Conservation (phyloP, 2,113 vertebrate genomes). For the Cottus gobio region DNA sequence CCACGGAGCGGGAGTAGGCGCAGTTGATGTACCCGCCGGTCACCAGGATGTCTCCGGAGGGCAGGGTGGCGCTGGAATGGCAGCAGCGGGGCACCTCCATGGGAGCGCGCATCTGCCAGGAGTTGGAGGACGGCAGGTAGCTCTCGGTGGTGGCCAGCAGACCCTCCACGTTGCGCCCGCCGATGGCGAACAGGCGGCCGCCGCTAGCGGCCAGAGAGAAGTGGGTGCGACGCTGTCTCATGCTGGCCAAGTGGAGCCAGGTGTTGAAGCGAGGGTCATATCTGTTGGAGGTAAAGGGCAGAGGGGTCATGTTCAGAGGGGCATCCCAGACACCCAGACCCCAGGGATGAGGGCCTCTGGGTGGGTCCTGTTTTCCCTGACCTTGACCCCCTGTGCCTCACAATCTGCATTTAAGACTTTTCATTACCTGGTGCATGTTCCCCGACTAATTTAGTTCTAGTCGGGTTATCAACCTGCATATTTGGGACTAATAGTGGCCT, state of each 20-base stretch:
- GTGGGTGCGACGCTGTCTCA: conserved; percentile 87
- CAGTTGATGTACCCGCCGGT: conserved; percentile 87
- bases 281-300: conserved; percentile 61
- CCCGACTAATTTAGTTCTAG: neutral
- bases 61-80: conserved; percentile 83
- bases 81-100: conserved; percentile 88
- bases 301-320: neutral
- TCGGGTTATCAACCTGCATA: neutral
- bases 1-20: conserved; percentile 85
- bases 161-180: conserved; percentile 85
- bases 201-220: conserved; percentile 86
- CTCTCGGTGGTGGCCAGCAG: conserved; percentile 84
- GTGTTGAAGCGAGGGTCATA: conserved; percentile 89
- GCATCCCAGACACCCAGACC: neutral
- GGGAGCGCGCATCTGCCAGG: conserved; percentile 84
- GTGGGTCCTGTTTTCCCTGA: neutral
- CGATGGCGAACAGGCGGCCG: conserved; percentile 85
- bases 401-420: neutral
- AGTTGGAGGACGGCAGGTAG: conserved; percentile 86
- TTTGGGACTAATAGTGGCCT: neutral
- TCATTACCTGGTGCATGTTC: neutral
- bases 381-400: neutral
- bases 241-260: conserved; percentile 88
- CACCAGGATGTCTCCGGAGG: conserved; percentile 84
- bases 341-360: neutral